These are phyloP conservation scores for Hydra vulgaris DNA, from an alignment of 30 jellyfish, hydroid and myxozoan genomes.

Conservation along the genomic window DNA sequence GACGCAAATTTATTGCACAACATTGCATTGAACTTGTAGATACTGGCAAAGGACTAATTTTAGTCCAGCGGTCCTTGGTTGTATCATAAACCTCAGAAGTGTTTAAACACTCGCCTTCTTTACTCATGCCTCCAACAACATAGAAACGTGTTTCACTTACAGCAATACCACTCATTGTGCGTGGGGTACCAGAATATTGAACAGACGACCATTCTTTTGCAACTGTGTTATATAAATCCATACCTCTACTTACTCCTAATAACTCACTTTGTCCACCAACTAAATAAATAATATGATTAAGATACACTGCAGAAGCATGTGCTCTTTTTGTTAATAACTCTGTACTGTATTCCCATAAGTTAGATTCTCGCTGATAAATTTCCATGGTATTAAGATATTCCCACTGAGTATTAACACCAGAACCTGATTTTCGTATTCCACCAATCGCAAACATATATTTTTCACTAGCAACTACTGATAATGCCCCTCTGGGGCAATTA, in stretches of 20 bases:
- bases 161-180: constrained; percentile 86
- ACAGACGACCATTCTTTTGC: constrained; percentile 65
- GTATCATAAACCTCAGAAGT: constrained; percentile 71
- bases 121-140: constrained; percentile 82
- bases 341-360: constrained; percentile 48
- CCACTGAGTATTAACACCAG: constrained; percentile 60
- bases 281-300: constrained; percentile 53
- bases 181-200: constrained; percentile 72
- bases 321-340: constrained; percentile 65
- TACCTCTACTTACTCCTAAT: constrained; percentile 62
- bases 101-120: constrained; percentile 72
- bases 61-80: constrained; percentile 78
- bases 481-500: constrained; percentile 74
- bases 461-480: constrained; percentile 60
- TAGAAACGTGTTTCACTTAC: constrained; percentile 50
- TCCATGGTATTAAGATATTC: constrained; percentile 76
- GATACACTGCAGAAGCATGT: constrained; percentile 62
- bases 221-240: constrained; percentile 57
- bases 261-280: constrained; percentile 92
- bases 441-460: constrained; percentile 69
- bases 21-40: constrained; percentile 68
- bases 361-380: constrained; percentile 42
- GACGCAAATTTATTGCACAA: constrained; percentile 59
- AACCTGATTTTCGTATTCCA: constrained; percentile 67
- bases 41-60: constrained; percentile 69